These are phyloP conservation scores for Alauda arvensis DNA, from an alignment of 2,797 vertebrate genomes.

Conservation along the genomic window DNA sequence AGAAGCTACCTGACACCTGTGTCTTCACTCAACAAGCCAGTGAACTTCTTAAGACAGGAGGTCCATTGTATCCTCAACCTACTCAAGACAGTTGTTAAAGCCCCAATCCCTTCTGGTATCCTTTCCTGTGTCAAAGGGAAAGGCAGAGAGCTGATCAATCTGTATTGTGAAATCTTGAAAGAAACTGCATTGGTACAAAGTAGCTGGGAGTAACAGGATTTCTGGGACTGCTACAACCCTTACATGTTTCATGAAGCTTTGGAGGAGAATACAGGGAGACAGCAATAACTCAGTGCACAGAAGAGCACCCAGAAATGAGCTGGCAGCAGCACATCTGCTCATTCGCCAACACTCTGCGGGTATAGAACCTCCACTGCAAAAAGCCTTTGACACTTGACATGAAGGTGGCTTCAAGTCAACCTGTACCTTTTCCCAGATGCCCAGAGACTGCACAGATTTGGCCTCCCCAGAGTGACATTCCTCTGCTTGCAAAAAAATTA, in stretches of 20 bases:
- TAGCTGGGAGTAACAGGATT: background rate
- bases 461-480: background rate
- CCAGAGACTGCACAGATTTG: background rate
- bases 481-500: background rate
- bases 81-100: background rate
- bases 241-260: background rate
- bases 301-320: background rate
- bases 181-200: background rate
- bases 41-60: background rate
- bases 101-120: background rate
- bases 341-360: fast-evolving
- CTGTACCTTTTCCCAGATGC: background rate
- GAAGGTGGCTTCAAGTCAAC: background rate
- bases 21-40: background rate
- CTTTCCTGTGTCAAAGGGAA: background rate
- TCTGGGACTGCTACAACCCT: background rate
- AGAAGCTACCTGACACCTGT: background rate
- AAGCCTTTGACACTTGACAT: background rate
- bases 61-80: background rate
- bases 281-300: background rate
- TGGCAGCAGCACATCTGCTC: background rate
- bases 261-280: background rate
- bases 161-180: background rate
- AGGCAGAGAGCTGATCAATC: background rate
- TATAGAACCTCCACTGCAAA: background rate